Base-by-base conservation (phyloP, 2,113 vertebrate genomes). In the Corynorhinus townsendii region DNA sequence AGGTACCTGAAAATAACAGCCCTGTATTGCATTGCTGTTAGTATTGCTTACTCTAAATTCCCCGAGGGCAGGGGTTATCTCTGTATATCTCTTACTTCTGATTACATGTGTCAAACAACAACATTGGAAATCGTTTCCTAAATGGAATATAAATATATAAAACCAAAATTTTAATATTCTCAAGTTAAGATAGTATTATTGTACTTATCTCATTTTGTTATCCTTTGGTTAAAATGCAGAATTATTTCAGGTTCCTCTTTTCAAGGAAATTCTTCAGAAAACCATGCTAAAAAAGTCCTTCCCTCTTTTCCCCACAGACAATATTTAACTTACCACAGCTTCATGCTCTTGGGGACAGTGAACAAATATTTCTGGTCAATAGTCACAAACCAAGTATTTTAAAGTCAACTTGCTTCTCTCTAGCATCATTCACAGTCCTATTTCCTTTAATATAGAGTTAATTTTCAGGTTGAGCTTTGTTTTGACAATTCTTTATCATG, bases 211-310 rank as follows among this genome's bases (percentile, higher is more conserved):
- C 85, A 73, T 28, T 96, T 96, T 69, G 7, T 81, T 80, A 26
- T 87, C 35, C 30, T 79, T 95, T 69, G 24, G 12, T 85, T 88
- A 90, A 95, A 95, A 96, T 93, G 54, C 40, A 97, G 68, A 97
- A 93, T 86, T 93, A 82, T 16, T 30, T 77, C 77, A 93, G 2
- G 64, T 95, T 96, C 82, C 77, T 87, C 77, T 96, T 97, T 96
- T 96, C n/a, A 93, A 80, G 62, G 72, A 90, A 96, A 89, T 97
- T 97, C 89, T 96, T 92, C 35, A 95, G 92, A 96, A 97, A 93
- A 84, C 91, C 92, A 91, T 45, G 7, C 56, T 89, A 94, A 95
- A 90, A 93, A 88, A 90, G 30, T 84, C 95, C 45, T 90, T 94
- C 49, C 47, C 43, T 40, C 30, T 15, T 86, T 56, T 56, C 54